A percentile compares a stretch with the other conserved stretches of the same genome.
Evolutionary conservation across 2,113 vertebrate genomes (phyloP).

Genomic region (Percopsis transmontana): DNA sequence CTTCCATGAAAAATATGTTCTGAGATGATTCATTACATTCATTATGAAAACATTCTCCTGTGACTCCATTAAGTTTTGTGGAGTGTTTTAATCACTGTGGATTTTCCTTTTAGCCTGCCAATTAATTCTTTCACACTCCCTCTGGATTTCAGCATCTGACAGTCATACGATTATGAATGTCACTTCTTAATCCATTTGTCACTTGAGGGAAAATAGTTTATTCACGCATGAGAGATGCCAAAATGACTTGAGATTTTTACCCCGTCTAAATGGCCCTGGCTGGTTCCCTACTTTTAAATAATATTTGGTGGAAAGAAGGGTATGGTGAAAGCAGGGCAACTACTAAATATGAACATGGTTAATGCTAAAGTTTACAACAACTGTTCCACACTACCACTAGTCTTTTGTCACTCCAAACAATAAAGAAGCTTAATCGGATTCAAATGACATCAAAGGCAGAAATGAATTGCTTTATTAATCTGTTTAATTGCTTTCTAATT

Average conservation of each 20-base stretch:
- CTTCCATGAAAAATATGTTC: slow-evolving; percentile 19
- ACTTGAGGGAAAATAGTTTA: not conserved
- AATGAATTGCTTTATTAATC: slow-evolving; percentile 56
- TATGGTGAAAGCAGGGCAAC: too few species aligned
- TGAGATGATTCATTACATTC: slow-evolving; percentile 35
- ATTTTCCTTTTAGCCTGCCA: slow-evolving; percentile 35
- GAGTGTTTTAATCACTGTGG: slow-evolving; percentile 33
- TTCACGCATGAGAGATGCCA: slow-evolving; percentile 19
- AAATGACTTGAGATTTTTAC: slow-evolving; percentile 9
- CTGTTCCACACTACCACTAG: not conserved
- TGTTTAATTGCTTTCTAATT: slow-evolving; percentile 52
- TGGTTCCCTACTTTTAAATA: slow-evolving; percentile 8
- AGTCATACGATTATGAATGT: slow-evolving; percentile 21
- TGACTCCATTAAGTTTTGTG: slow-evolving; percentile 26
- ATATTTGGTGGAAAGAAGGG: slow-evolving; percentile 12
- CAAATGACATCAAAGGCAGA: slow-evolving; percentile 38
- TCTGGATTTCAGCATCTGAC: slow-evolving; percentile 19
- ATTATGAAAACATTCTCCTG: slow-evolving; percentile 34
- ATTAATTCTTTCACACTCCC: slow-evolving; percentile 43
- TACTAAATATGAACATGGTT: slow-evolving; percentile 2
- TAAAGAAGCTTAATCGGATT: slow-evolving; percentile 29
- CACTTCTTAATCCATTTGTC: slow-evolving; percentile 24
- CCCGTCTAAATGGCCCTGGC: slow-evolving; percentile 14
- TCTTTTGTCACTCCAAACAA: slow-evolving; percentile 1
- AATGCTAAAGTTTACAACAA: not conserved